These are phyloP conservation scores for Diplazon laetatorius DNA, from an alignment of 2,888 invertebrate species.

Conservation along the genomic window DNA sequence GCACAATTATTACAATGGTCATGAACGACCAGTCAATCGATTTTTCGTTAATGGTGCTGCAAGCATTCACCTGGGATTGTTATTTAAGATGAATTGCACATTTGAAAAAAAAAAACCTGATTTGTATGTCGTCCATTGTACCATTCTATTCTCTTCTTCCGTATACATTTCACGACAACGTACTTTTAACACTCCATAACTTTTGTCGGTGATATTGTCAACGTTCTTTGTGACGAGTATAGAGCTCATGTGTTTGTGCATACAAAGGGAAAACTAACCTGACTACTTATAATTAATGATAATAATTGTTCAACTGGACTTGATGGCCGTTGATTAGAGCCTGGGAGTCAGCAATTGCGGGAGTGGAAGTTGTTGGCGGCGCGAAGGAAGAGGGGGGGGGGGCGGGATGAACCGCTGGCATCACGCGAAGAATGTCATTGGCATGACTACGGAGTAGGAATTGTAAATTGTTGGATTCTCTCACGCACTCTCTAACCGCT, in stretches of 20 bases:
- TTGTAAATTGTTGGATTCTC: conserved; percentile 31
- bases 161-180: not conserved
- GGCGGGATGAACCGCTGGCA: conserved; percentile 33
- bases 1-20: too few species aligned
- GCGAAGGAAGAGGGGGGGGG: too few species aligned
- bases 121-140: not conserved
- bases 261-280: conserved; percentile 2
- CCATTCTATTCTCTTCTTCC: not conserved
- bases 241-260: conserved; percentile 28
- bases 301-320: conserved; percentile 77
- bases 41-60: too few species aligned
- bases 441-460: conserved; percentile 15
- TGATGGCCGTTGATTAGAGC: conserved; percentile 75
- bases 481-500: conserved; percentile 4
- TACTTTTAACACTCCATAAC: not conserved
- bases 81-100: not conserved
- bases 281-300: conserved; percentile 70
- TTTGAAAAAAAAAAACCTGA: not conserved
- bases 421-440: conserved; percentile 33
- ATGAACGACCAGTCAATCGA: too few species aligned
- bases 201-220: not conserved
- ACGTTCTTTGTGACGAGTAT: conserved; percentile 38
- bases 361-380: conserved; percentile 28
- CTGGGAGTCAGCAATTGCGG: conserved; percentile 70
- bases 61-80: too few species aligned